Conservation (phyloP, 2,797 vertebrate genomes). For the Notamacropus eugenii region DNA sequence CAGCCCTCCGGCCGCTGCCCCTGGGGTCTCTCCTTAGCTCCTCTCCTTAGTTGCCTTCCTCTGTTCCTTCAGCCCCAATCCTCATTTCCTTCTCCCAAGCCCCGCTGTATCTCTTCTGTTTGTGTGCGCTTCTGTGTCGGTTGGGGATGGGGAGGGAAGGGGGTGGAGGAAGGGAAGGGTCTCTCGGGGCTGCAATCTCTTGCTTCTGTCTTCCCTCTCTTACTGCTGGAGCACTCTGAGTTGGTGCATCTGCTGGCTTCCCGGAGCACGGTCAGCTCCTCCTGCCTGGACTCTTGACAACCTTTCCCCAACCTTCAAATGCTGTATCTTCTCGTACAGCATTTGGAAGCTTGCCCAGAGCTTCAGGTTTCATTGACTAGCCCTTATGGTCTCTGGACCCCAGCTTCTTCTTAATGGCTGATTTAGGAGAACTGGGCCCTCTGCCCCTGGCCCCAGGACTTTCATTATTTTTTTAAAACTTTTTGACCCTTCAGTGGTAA, state of each 20-base stretch:
- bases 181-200: neutral
- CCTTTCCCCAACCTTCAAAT: neutral
- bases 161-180: no score
- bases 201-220: neutral
- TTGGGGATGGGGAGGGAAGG: neutral
- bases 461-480: neutral
- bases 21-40: neutral
- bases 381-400: neutral
- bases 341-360: neutral
- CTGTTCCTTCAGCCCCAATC: neutral
- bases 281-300: neutral
- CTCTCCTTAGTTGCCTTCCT: neutral
- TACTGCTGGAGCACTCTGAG: neutral
- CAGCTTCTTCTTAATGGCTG: neutral
- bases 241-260: neutral
- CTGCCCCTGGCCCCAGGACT: neutral
- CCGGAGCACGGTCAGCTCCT: neutral
- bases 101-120: neutral
- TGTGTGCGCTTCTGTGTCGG: neutral
- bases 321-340: neutral
- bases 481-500: neutral
- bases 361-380: neutral
- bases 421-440: neutral
- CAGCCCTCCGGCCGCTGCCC: neutral
- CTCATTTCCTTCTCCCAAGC: neutral